These are phyloP conservation scores for Drosophila parthenogenetica DNA, from an alignment of 2,888 invertebrate genomes.

Conservation along the genomic window DNA sequence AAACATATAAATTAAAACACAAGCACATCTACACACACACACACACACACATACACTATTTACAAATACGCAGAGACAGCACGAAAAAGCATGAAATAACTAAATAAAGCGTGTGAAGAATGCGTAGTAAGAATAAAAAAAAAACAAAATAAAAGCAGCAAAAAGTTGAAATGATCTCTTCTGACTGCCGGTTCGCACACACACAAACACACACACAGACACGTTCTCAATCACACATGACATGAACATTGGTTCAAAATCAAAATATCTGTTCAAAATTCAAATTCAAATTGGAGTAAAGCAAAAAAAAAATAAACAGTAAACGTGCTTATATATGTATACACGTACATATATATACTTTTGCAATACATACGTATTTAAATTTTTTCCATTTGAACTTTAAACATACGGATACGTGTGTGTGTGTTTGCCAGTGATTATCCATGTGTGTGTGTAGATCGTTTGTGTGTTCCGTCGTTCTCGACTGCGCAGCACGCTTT, in stretches of 20 bases:
- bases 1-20: slow-evolving; percentile 13
- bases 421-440: slow-evolving; percentile 25
- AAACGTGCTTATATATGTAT: slow-evolving; percentile 52
- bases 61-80: slow-evolving; percentile 13
- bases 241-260: slow-evolving; percentile 39
- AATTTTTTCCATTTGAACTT: slow-evolving; percentile 73
- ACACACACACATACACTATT: slow-evolving; percentile 4
- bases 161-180: slow-evolving; percentile 54
- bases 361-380: slow-evolving; percentile 17
- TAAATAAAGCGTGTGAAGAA: slow-evolving; percentile 58
- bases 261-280: slow-evolving; percentile 56
- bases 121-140: slow-evolving; percentile 61
- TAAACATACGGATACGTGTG: slow-evolving; percentile 57
- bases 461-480: slow-evolving; percentile 26
- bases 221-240: background rate
- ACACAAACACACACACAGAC: slow-evolving; percentile 11
- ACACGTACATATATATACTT: background rate
- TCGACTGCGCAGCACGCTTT: slow-evolving; percentile 61
- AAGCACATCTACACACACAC: slow-evolving; percentile 2
- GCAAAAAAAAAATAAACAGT: slow-evolving; percentile 37
- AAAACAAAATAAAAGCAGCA: slow-evolving; percentile 34
- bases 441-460: slow-evolving; percentile 23
- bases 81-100: slow-evolving; percentile 31
- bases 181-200: slow-evolving; percentile 34
- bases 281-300: slow-evolving; percentile 68